These are phyloP conservation scores for Gnathonemus echidnorhynchus DNA, from an alignment of 2,113 vertebrate genomes.

Conservation along the genomic window DNA sequence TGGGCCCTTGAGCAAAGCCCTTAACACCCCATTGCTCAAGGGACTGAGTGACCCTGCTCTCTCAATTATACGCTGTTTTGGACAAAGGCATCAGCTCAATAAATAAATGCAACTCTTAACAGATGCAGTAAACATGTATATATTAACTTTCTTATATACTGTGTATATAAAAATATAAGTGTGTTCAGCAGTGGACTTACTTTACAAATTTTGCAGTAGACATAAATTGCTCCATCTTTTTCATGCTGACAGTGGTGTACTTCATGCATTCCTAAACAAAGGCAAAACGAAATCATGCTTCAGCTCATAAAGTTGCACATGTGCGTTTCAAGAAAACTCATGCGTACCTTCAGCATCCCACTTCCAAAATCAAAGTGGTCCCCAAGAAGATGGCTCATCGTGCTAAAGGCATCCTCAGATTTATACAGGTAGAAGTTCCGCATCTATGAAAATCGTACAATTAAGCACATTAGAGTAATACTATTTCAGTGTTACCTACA, in stretches of 20 bases:
- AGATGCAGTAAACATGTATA: not conserved
- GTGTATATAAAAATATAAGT: not conserved
- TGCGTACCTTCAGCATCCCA: slow-evolving; percentile 18
- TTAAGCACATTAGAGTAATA: not conserved
- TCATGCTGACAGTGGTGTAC: slow-evolving; percentile 3
- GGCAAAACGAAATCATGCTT: not conserved
- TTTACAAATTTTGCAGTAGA: slow-evolving; percentile 23
- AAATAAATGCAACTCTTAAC: not conserved
- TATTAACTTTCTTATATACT: slow-evolving; percentile 29
- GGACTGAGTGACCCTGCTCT: not conserved
- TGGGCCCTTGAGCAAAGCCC: not conserved
- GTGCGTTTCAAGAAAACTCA: not conserved
- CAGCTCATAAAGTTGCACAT: not conserved
- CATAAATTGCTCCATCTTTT: slow-evolving; percentile 16
- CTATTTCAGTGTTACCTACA: not conserved
- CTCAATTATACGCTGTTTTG: not conserved
- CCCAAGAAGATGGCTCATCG: slow-evolving; percentile 57
- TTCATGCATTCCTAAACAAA: slow-evolving; percentile 25
- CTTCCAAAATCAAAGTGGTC: slow-evolving; percentile 50
- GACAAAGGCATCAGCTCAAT: not conserved
- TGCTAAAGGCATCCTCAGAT: slow-evolving; percentile 58
- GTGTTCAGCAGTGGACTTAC: slow-evolving; percentile 25
- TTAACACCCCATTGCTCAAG: not conserved
- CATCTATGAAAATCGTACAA: slow-evolving; percentile 50
- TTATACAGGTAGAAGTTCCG: slow-evolving; percentile 63